Evolutionary conservation across 2,113 vertebrate genomes (phyloP), one percentile per base, ranked within the genome.

Genomic region (Danio rerio): DNA sequence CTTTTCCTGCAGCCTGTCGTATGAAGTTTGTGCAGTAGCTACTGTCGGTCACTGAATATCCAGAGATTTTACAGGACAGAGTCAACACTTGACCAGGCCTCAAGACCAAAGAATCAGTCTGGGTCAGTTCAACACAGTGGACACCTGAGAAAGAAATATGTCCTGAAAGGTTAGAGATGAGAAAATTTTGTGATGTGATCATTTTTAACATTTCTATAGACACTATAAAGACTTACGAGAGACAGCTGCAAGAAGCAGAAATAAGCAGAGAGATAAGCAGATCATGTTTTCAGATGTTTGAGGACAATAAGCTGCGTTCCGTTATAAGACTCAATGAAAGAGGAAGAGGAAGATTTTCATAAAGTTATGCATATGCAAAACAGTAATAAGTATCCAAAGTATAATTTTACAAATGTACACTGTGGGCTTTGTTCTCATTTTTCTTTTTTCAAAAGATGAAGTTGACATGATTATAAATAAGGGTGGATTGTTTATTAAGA

Each of bases 1-100:
- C 15, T 53, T 82, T 85, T 49, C 81, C 66, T 58, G 82, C 55
- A 20, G 49, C 10, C 2, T 90, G 86, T n/a, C 83, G 18, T 10
- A 88, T 70, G 81, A 83, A 88, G 68, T 0, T 0, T 20, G 88
- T 83, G 2, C 0, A 0, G 7, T 61, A 55, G 12, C 58, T 42
- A n/a, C n/a, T n/a, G 1, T 31, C 31, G 56, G 68, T 86, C n/a
- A 83, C 42, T 61, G 73, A 77, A 70, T 83, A 83, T 61, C 81
- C 81, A 0, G 81, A 76, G 47, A 83, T 63, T 58, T 83, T 83
- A 45, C 81, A 83, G 73, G 61, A 50, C 70, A 84, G 70, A 10
- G 78, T 45, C 78, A 81, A 49, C 11, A 31, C 9, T 18, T 80
- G 58, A 73, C 50, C 76, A 79, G 76, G 47, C 0, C 5, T 20